These are phyloP conservation scores for Dendrolimus kikuchii DNA, from an alignment of 1,140 invertebrate genomes.

Conservation along the genomic window DNA sequence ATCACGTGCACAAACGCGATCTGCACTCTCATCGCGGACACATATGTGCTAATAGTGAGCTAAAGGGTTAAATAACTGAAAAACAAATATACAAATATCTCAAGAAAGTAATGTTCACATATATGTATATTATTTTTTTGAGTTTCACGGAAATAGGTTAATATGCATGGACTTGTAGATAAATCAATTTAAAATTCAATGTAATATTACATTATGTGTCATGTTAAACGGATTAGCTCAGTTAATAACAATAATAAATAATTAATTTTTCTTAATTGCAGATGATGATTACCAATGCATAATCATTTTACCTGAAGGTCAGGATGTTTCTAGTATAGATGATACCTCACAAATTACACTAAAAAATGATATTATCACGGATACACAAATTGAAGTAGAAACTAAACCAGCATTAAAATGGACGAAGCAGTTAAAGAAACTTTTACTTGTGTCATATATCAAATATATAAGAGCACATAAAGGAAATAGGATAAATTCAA, in stretches of 20 bases:
- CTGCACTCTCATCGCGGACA: no score
- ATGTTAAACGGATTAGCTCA: no score
- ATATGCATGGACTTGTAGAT: no score
- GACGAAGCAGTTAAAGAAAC: constrained; percentile 45
- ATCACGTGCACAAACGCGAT: no score
- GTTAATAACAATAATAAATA: background rate
- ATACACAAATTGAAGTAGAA: constrained; percentile 13
- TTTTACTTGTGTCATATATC: constrained; percentile 35
- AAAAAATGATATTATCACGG: constrained; percentile 8
- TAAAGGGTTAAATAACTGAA: no score
- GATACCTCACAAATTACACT: constrained; percentile 32
- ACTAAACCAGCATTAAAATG: constrained; percentile 24
- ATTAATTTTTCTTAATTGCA: constrained; percentile 21
- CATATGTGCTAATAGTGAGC: no score
- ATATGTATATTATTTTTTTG: background rate
- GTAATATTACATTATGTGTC: no score
- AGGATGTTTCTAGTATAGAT: constrained; percentile 30
- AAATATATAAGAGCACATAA: constrained; percentile 42
- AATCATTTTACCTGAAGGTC: constrained; percentile 55
- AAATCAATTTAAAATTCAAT: no score
- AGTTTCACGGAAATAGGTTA: background rate
- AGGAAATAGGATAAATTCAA: constrained; percentile 35
- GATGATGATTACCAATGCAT: constrained; percentile 61
- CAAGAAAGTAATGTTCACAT: no score
- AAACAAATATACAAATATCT: no score